These are phyloP conservation scores for Lordiphosa mommai DNA, from an alignment of 1,140 invertebrate species.

Conservation along the genomic window DNA sequence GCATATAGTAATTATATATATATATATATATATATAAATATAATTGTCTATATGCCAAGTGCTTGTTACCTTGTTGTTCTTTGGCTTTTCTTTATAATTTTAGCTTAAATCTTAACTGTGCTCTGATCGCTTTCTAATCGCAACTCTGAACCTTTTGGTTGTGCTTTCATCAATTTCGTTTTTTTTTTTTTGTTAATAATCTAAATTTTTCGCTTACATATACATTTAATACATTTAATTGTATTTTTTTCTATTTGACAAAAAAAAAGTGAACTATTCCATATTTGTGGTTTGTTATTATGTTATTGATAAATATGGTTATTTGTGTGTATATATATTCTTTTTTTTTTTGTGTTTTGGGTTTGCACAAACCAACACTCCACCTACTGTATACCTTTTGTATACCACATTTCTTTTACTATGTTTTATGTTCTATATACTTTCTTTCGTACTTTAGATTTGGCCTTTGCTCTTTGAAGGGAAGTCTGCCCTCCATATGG, in stretches of 20 bases:
- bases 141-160: conserved; percentile 2
- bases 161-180: conserved; percentile 12
- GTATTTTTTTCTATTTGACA: conserved; percentile 49
- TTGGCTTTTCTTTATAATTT: conserved; percentile 20
- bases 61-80: conserved; percentile 15
- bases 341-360: no score
- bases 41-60: conserved; percentile 58
- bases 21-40: conserved; percentile 34
- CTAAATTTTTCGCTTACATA: conserved; percentile 20
- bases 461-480: conserved; percentile 52
- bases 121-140: conserved; percentile 11
- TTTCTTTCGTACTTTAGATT: conserved; percentile 58
- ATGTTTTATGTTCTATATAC: background rate
- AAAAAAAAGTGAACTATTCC: conserved; percentile 41
- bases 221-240: conserved; percentile 10
- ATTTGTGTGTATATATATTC: conserved; percentile 4
- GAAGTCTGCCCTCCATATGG: conserved; percentile 24
- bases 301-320: conserved; percentile 33
- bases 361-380: no score
- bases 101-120: conserved; percentile 49
- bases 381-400: conserved; percentile 27
- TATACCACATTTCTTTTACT: conserved; percentile 15
- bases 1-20: conserved; percentile 5
- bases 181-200: conserved; percentile 28
- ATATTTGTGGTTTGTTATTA: conserved; percentile 18